Base-by-base conservation (phyloP, 2,888 invertebrate genomes). In the Polydrusus pterygomalis region DNA sequence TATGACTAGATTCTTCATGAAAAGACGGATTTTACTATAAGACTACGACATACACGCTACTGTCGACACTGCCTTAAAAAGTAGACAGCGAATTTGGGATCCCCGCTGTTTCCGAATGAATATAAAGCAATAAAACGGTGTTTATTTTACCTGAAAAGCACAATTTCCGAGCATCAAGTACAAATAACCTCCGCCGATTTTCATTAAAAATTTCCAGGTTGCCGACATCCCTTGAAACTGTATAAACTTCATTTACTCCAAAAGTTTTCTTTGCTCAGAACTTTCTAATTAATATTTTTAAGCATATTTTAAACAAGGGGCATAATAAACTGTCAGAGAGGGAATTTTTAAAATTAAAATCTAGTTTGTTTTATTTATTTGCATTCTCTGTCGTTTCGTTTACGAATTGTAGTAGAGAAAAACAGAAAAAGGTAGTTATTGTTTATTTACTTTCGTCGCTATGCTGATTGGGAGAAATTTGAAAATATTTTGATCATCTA, bases 211-310 rank as follows among this genome's bases (percentile, higher is more conserved):
- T 71, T 71, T 64, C 49, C 51, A 40, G 67, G 54, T 40, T 67
- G 20, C 67, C 51, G 20, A 54, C 71, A 63, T 71, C 63, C 71
- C 38, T 45, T 40, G n/a, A n/a, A 34, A 51, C 18, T 71, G 56
- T 71, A 54, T 56, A 71, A 71, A 71, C 62, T 71, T 71, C 56
- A 71, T 71, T 71, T 71, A 64, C 51, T 51, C 15, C 40, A 18
- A 40, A 64, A 64, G 63, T 71, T 71, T 63, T 38, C 58, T 60
- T 60, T 60, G 15, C 58, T 38, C 11, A 9, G 10, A 60, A 60
- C 38, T 60, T 60, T 51, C 51, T 71, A 71, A 71, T 71, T 71
- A 64, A 71, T 64, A 40, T 71, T 63, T 71, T 71, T 71, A 51
- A 20, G 49, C 13, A 47, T 63, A 63, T 63, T 18, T 45, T 30